phyloP scores from a whole-genome alignment of 2,888 invertebrate species.

The Galeopsomyia nigrocyanea region DNA sequence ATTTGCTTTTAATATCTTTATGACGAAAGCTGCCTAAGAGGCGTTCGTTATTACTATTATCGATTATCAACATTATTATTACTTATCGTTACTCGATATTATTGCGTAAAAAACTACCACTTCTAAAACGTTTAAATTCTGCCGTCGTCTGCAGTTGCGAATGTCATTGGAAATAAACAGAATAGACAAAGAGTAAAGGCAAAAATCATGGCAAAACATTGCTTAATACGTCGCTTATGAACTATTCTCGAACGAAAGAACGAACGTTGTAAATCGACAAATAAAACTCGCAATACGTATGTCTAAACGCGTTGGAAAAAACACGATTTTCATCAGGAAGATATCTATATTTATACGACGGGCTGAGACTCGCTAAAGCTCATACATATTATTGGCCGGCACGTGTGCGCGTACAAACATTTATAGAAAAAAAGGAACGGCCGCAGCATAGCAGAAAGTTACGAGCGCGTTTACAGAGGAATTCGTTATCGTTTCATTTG shows the following conservation, averaged over 20 bases:
- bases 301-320: not conserved
- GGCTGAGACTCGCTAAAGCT: slow-evolving; percentile 33
- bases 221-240: not conserved
- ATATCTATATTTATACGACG: slow-evolving; percentile 27
- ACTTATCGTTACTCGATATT: slow-evolving; percentile 10
- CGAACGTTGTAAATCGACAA: no score
- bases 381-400: slow-evolving; percentile 32
- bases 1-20: slow-evolving; percentile 10
- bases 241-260: slow-evolving; percentile 2
- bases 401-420: slow-evolving; percentile 18
- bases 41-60: slow-evolving; percentile 28
- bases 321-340: slow-evolving; percentile 11
- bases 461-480: slow-evolving; percentile 20
- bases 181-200: no score
- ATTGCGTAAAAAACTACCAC: slow-evolving; percentile 46
- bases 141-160: no score
- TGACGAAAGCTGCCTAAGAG: slow-evolving; percentile 35
- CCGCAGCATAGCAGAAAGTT: slow-evolving; percentile 44
- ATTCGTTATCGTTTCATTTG: not conserved
- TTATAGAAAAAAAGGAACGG: slow-evolving; percentile 2
- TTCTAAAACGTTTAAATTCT: slow-evolving; percentile 1
- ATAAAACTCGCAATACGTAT: no score
- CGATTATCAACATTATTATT: slow-evolving; percentile 7
- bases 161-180: no score
- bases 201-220: not conserved